phyloP scores from a whole-genome alignment of 1,140 invertebrate genomes.

The Tenebrio molitor region DNA sequence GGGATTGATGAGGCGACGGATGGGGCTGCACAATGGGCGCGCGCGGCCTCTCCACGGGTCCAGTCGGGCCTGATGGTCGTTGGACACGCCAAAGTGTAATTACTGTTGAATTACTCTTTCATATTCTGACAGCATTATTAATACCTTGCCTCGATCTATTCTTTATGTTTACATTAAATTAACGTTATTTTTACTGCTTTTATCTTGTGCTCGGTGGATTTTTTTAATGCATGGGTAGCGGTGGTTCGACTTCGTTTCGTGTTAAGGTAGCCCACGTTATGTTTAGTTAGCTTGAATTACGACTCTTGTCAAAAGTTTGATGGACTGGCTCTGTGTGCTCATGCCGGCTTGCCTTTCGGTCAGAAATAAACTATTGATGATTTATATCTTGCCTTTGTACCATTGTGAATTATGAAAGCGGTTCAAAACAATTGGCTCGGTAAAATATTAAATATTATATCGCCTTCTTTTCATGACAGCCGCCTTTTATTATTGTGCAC shows the following conservation, averaged over 20 bases:
- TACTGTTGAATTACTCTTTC: slow-evolving; percentile 57
- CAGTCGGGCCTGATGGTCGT: slow-evolving; percentile 47
- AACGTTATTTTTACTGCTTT: slow-evolving; percentile 54
- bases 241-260: slow-evolving; percentile 18
- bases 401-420: slow-evolving; percentile 32
- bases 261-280: slow-evolving; percentile 39
- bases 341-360: slow-evolving; percentile 32
- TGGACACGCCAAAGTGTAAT: slow-evolving; percentile 56
- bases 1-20: slow-evolving; percentile 25
- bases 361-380: slow-evolving; percentile 42
- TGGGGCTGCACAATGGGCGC: slow-evolving; percentile 17
- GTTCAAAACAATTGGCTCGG: slow-evolving; percentile 34
- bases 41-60: slow-evolving; percentile 22
- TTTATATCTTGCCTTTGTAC: slow-evolving; percentile 40
- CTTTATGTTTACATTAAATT: slow-evolving; percentile 59
- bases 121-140: slow-evolving; percentile 57
- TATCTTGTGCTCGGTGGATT: slow-evolving; percentile 24
- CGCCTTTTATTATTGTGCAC: neutral
- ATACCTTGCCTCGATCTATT: slow-evolving; percentile 52
- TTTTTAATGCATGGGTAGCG: slow-evolving; percentile 13
- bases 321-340: slow-evolving; percentile 27
- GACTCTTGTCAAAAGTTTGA: slow-evolving; percentile 40
- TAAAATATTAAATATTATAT: slow-evolving; percentile 39
- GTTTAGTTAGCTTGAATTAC: slow-evolving; percentile 42
- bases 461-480: slow-evolving; percentile 8